Base-by-base conservation (phyloP, 2,888 invertebrate genomes). In the Celastrina argiolus region DNA sequence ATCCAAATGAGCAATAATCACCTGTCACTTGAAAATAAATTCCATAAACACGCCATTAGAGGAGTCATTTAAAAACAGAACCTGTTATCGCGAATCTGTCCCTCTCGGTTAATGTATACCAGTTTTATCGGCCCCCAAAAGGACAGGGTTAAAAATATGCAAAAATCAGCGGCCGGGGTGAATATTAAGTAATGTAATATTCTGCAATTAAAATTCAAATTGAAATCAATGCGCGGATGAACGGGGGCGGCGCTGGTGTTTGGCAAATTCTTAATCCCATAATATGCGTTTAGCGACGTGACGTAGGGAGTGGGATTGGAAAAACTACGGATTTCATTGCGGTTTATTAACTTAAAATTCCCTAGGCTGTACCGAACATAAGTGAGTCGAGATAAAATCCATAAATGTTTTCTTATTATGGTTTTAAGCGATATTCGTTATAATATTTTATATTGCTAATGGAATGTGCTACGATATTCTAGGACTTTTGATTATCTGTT, bases 121-220 rank as follows among this genome's bases (percentile, higher is more conserved):
- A 85, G 86, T 84, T 84, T 86, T 88, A 88, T 88, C 88, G 78
- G 74, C 74, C 78, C 78, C 76, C 72, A 76, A 76, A 77, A 75
- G 74, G 75, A 77, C 80, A 80, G 87, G 86, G 88, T 87, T 85
- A 85, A 86, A 88, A 88, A 83, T 88, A 88, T 90, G 89, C 88
- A 89, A 88, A 90, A 90, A 88, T 89, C 85, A 82, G 76, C 79
- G 80, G 81, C 79, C 78, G 81, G 90, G 88, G 89, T 88, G 91
- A 89, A 88, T 90, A 88, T 89, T 84, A 91, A 91, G 84, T 78
- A 86, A 89, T 87, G 88, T 89, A 85, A 92, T 92, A 91, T 91
- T 88, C 86, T 80, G 77, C 90, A 89, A 92, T 92, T 91, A 92
- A 91, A 89, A 90, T 92, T 91, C 85, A 91, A 92, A 92, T 92